Base-by-base conservation (phyloP, 2,888 invertebrate genomes). In the Clostera curtula region DNA sequence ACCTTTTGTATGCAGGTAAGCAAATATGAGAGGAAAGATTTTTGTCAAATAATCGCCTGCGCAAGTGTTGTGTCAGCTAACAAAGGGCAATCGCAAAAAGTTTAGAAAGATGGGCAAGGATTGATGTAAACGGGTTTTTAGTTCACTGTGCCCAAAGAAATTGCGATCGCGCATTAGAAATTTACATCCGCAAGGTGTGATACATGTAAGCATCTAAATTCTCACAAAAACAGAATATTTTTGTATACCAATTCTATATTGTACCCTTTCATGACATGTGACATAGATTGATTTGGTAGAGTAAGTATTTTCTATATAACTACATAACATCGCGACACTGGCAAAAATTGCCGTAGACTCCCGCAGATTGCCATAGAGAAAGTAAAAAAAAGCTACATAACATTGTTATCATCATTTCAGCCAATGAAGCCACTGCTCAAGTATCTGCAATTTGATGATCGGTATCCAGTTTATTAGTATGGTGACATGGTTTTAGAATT, bases 1-100 rank as follows among this genome's bases (percentile, higher is more conserved):
- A 73, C 64, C 67, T 71, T 73, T 60, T 28, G 30, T 24, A n/a
- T 42, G 36, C 58, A 64, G 56, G 63, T 65, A 66, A 64, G 59
- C 49, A 65, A 65, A 64, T 54, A 49, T 31, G 13, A 17, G 51
- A 40, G 47, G 57, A 66, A 64, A 67, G 57, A 58, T 65, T 62
- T 63, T 74, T 61, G 72, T 60, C 71, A 69, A 75, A 75, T 70
- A 72, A 67, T 69, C 70, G 61, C 48, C 58, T 62, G 50, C 67
- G 72, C 75, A 76, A 76, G 73, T 71, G 67, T 62, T 56, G 32
- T 43, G 44, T 47, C 31, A 41, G 43, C 50, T 43, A 50, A 68
- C 59, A 64, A 67, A 40, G 41, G 40, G 33, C 26, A 28, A 22
- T 25, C 24, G 39, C 45, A 61, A 65, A 62, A 63, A 53, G 37